Evolutionary conservation across 2,797 vertebrate genomes (phyloP).

Genomic region (Enteromius paludinosus): DNA sequence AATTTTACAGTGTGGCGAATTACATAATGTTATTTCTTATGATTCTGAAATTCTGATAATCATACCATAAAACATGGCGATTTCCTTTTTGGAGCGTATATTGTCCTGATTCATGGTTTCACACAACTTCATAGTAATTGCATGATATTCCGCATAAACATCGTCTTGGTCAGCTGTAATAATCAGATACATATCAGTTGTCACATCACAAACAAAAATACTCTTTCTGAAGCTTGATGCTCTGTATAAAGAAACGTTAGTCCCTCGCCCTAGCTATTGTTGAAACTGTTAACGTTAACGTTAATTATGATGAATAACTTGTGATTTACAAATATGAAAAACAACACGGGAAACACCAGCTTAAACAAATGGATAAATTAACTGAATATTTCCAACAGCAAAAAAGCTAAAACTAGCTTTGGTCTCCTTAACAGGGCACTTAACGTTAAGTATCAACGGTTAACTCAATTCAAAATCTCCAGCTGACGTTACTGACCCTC

Average conservation of each 20-base stretch:
- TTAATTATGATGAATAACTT: no score
- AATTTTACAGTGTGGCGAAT: neutral
- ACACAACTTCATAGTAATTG: neutral
- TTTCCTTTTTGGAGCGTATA: neutral
- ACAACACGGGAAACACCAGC: no score
- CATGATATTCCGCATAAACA: neutral
- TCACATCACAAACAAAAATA: neutral
- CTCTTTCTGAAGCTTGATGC: neutral
- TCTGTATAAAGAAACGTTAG: no score
- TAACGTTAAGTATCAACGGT: no score
- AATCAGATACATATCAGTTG: neutral
- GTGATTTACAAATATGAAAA: no score
- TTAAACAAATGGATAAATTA: no score
- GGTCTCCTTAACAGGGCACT: no score
- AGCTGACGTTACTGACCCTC: slow-evolving; percentile 22
- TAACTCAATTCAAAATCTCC: neutral
- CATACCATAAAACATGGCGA: neutral
- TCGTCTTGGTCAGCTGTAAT: neutral
- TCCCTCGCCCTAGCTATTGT: no score
- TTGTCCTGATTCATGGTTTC: neutral
- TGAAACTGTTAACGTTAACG: no score
- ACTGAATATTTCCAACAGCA: no score
- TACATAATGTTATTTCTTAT: no score
- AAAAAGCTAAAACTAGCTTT: no score
- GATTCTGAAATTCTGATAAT: neutral